A percentile compares a stretch with the other conserved stretches of the same genome.
These are phyloP conservation scores for Oncorhynchus keta DNA, from an alignment of 2,113 vertebrate species.

Conservation along the genomic window DNA sequence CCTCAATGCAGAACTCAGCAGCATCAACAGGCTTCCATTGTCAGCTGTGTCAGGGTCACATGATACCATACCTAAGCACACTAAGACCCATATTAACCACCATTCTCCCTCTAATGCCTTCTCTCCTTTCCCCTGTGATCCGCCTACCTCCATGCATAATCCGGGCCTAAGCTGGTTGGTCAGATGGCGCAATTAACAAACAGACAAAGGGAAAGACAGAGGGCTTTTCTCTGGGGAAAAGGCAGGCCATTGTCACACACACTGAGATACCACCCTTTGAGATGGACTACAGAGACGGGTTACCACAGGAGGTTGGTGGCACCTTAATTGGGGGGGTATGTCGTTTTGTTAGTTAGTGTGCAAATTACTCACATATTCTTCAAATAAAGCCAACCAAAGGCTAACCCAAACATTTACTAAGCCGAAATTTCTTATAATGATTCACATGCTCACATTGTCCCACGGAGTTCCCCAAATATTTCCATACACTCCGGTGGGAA, in stretches of 20 bases:
- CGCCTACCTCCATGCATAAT: constrained; percentile 62
- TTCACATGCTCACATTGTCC: constrained; percentile 39
- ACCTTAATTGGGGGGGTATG: no score
- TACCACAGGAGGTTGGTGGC: no score
- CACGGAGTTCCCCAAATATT: constrained; percentile 57
- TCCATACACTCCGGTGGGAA: constrained; percentile 58
- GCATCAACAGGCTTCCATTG: constrained; percentile 60
- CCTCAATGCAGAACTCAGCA: no score
- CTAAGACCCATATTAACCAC: constrained; percentile 71
- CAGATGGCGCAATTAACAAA: not conserved
- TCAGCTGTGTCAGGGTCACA: constrained; percentile 62
- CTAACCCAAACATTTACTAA: constrained; percentile 55
- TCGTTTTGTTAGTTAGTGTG: no score
- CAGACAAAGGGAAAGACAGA: constrained; percentile 52
- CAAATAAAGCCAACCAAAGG: constrained; percentile 35
- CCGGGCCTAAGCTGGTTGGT: constrained; percentile 62
- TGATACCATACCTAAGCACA: constrained; percentile 63
- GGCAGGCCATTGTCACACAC: no score
- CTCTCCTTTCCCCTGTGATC: constrained; percentile 67
- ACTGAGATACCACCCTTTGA: no score
- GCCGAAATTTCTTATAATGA: constrained; percentile 46
- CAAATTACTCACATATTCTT: not conserved
- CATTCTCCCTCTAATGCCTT: constrained; percentile 62
- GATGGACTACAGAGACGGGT: no score
- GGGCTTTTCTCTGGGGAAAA: not conserved